Conservation (phyloP, 2,888 invertebrate species). For the Folsomia manolachei region DNA sequence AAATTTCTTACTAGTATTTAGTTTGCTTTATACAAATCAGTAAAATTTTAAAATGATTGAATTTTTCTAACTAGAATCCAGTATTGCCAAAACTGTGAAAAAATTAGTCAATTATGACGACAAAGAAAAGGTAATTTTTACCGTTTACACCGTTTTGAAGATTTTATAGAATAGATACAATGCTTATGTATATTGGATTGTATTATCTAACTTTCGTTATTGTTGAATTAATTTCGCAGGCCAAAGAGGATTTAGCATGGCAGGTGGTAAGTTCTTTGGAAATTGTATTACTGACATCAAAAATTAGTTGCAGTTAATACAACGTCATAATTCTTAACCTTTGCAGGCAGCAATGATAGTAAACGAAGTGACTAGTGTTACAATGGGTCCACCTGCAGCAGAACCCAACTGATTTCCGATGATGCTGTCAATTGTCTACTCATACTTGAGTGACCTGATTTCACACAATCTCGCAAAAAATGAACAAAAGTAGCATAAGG, state of each 20-base stretch:
- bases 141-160: background rate
- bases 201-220: constrained; percentile 7
- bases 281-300: too few relatives aligned
- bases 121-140: constrained; percentile 65
- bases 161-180: constrained; percentile 9
- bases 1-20: constrained; percentile 10
- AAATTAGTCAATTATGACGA: constrained; percentile 75
- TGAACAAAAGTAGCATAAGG: background rate
- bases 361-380: constrained; percentile 86
- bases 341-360: constrained; percentile 98
- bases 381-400: constrained; percentile 58
- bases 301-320: too few relatives aligned
- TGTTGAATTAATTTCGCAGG: constrained; percentile 54
- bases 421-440: constrained; percentile 34
- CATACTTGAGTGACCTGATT: background rate
- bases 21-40: too few relatives aligned
- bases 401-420: constrained; percentile 30
- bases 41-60: too few relatives aligned
- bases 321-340: too few relatives aligned
- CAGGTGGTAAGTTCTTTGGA: too few relatives aligned
- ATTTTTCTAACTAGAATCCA: constrained; percentile 57
- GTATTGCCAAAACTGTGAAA: constrained; percentile 65
- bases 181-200: background rate
- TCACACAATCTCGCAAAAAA: constrained; percentile 1
- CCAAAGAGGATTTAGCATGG: constrained; percentile 94